These are phyloP conservation scores for Musca domestica DNA, from an alignment of 1,140 invertebrate genomes.

Conservation along the genomic window DNA sequence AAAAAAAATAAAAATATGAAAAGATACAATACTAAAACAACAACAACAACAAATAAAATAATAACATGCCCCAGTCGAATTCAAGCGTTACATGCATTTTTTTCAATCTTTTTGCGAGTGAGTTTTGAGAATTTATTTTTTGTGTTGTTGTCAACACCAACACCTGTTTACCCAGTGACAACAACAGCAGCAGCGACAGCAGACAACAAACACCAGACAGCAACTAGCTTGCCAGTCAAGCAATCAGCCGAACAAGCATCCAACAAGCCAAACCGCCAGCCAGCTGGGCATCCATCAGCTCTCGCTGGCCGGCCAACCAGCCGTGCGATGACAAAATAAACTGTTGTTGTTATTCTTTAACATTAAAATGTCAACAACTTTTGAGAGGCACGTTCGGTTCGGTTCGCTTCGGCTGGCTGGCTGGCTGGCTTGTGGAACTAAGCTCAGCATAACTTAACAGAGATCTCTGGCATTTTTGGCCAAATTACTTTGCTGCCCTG, in stretches of 20 bases:
- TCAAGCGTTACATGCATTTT: slow-evolving; percentile 16
- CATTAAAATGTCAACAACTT: slow-evolving; percentile 16
- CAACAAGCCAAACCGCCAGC: too few species aligned
- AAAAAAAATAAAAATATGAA: too few species aligned
- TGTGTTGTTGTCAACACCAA: not conserved
- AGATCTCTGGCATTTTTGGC: too few species aligned
- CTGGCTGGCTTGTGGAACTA: not conserved
- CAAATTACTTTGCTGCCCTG: too few species aligned
- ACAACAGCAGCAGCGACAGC: too few species aligned
- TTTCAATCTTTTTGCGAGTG: not conserved
- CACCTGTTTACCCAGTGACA: not conserved
- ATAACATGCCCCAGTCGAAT: slow-evolving; percentile 8
- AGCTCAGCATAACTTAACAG: not conserved
- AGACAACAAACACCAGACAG: too few species aligned
- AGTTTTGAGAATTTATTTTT: not conserved
- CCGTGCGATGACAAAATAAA: slow-evolving; percentile 1
- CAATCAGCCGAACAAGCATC: too few species aligned
- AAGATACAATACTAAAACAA: too few species aligned
- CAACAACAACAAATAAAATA: not conserved
- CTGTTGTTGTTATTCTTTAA: slow-evolving; percentile 6
- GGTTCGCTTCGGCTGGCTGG: not conserved
- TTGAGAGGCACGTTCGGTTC: not conserved
- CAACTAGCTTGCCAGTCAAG: too few species aligned
- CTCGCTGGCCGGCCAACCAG: not conserved
- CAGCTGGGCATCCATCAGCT: too few species aligned